Conservation (phyloP, 2,113 vertebrate genomes). For the Heterotilapia buettikoferi region DNA sequence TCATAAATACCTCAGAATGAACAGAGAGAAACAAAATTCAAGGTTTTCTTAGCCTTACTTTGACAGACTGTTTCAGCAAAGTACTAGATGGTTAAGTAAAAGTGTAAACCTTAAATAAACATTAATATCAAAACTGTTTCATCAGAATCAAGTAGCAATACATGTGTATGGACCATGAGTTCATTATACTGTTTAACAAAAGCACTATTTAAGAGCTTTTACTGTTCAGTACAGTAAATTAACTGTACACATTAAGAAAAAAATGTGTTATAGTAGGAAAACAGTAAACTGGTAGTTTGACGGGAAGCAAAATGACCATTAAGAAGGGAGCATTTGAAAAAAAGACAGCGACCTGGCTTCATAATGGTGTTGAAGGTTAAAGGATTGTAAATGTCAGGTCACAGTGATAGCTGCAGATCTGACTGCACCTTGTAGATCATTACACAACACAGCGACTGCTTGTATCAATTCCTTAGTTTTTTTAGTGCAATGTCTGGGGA, state of each 20-base stretch:
- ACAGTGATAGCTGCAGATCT: background rate
- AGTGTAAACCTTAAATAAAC: background rate
- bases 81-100: background rate
- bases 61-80: background rate
- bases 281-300: background rate
- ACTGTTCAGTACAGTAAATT: background rate
- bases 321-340: background rate
- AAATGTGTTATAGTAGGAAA: background rate
- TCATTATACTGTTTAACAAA: background rate
- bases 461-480: background rate
- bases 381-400: background rate
- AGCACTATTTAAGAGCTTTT: background rate
- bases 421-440: background rate
- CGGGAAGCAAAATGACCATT: background rate
- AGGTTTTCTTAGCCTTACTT: background rate
- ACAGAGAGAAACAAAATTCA: background rate
- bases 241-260: background rate
- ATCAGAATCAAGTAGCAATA: background rate
- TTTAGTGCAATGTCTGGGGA: background rate
- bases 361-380: background rate
- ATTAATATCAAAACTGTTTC: background rate
- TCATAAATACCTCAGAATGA: background rate
- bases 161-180: background rate
- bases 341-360: background rate
- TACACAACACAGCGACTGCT: background rate